Base-by-base conservation (phyloP, 2,797 vertebrate genomes). In the Hybognathus amarus region DNA sequence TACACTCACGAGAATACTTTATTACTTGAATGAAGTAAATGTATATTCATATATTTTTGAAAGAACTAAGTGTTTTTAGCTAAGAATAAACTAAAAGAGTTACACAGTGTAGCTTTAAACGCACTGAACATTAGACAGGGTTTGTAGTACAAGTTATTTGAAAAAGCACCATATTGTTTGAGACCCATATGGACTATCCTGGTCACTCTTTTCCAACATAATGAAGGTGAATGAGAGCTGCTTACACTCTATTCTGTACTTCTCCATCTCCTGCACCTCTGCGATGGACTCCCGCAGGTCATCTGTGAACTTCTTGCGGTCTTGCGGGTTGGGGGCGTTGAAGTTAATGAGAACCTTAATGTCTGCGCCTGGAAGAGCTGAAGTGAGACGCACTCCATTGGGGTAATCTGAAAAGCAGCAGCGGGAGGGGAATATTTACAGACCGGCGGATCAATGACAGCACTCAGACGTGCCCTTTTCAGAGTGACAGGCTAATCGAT, bases 261-360 rank as follows among this genome's bases (percentile, higher is more conserved):
- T 99, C 94, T 99, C 97, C 98, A 99, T 99, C 92, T 99, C 98
- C 90, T 99, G 98, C 71, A 99, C 97, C 89, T 99, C 97, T 1
- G 97, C 96, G 20, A 99, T 95, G 1, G 97, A 99, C 87, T 99
- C 98, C 86, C 97, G 95, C 85, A 99, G 91, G 89, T 99, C 97
- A 11, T 98, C 97, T 0, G 97, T 98, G 90, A 99, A 99, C 91
- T 97, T 99, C 89, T 98, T 98, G 85, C 98, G 96, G 93, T 99
- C 98, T 92, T 99, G 97, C 88, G 97, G 97, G 90, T 99, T 99
- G 71, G 98, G 97, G 40, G 98, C 98, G 0, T 99, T 99, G 93
- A 99, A 99, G 92, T 97, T 99, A 88, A 99, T 98, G 83, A 99
- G 93, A 61, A 98, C 95, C 94, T 98, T 98, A 90, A 97, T 96